phyloP scores from a whole-genome alignment of 1,140 invertebrate genomes.

The Olivierus martensii region DNA sequence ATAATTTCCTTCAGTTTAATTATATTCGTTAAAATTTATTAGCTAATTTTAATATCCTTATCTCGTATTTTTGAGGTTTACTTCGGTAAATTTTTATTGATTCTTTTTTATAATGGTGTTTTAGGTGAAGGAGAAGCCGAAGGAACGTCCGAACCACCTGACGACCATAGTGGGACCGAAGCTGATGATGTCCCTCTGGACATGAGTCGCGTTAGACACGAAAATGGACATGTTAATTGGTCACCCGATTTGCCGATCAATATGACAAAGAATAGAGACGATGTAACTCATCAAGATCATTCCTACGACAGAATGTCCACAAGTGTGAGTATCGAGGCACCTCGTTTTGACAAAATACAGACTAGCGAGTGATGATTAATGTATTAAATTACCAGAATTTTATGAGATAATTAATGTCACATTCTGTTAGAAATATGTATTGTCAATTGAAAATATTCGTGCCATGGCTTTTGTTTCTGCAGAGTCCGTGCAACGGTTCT shows the following conservation, averaged over 20 bases:
- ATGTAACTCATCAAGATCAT: slow-evolving; percentile 12
- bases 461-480: slow-evolving; percentile 1
- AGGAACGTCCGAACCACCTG: background rate
- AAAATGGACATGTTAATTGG: background rate
- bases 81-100: too few relatives aligned
- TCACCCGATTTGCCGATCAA: slow-evolving; percentile 11
- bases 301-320: slow-evolving; percentile 11
- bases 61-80: too few relatives aligned
- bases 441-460: background rate
- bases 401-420: too few relatives aligned
- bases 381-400: too few relatives aligned
- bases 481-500: slow-evolving; percentile 27
- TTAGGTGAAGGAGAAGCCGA: background rate
- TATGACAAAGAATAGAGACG: slow-evolving; percentile 13
- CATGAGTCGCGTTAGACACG: background rate
- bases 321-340: background rate
- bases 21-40: too few relatives aligned
- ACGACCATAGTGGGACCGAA: background rate
- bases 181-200: background rate
- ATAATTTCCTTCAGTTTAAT: too few relatives aligned
- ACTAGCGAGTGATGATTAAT: too few relatives aligned
- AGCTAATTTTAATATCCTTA: too few relatives aligned
- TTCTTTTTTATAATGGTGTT: background rate
- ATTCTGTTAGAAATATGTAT: too few relatives aligned
- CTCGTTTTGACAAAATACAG: background rate